A percentile compares a stretch with the other conserved stretches of the same genome.
Evolutionary conservation across 2,113 vertebrate species (phyloP).

Genomic region (Todiramphus chloris): DNA sequence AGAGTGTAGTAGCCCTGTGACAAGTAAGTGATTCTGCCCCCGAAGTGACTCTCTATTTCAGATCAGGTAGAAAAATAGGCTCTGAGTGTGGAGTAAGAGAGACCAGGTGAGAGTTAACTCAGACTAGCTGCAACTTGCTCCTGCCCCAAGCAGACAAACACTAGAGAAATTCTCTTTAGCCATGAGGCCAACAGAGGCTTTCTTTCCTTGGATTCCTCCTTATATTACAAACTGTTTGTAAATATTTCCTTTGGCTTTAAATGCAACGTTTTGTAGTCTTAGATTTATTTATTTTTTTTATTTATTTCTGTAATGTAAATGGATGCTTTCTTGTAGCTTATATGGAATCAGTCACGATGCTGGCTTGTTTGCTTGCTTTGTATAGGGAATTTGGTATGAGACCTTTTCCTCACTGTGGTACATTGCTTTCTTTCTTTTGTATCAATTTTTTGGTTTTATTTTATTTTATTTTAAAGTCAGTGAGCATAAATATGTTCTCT

Average conservation of each 20-base stretch:
- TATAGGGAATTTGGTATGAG: neutral
- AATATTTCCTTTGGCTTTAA: slow-evolving; percentile 49
- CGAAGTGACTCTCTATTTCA: neutral
- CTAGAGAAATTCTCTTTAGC: neutral
- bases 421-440: neutral
- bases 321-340: neutral
- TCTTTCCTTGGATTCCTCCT: neutral
- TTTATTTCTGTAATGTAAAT: neutral
- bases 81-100: neutral
- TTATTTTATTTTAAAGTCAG: neutral
- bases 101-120: neutral
- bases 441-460: neutral
- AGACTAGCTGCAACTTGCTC: neutral
- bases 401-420: neutral
- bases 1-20: neutral
- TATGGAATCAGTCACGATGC: neutral
- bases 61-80: neutral
- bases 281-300: neutral
- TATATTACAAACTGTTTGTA: slow-evolving; percentile 5
- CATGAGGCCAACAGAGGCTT: neutral
- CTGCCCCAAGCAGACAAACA: neutral
- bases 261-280: neutral
- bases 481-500: neutral
- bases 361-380: neutral
- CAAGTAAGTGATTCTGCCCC: neutral